Evolutionary conservation across 2,888 invertebrate species (phyloP), one percentile per base, ranked within the genome.

Genomic region (Bombylius discolor): DNA sequence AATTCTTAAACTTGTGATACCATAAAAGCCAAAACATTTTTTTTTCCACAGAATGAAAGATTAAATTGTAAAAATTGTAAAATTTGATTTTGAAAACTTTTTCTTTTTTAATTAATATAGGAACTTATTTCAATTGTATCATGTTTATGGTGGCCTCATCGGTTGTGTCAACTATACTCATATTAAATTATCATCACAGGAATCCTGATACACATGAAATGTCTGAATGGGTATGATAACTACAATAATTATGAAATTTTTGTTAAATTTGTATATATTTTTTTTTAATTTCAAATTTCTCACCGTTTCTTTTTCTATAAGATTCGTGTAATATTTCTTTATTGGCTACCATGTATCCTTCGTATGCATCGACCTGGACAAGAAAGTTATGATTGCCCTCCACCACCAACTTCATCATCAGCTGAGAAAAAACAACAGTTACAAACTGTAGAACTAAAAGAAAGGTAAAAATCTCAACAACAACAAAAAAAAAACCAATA

Each of bases 121-220:
- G 89, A 76, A 95, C 95, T 66, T 96, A 96, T 80, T 97, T 97
- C 83, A 96, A 96, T 81, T 95, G 95, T 80, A 96, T 96, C 79
- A 97, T 97, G 97, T 93, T 96, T 79, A 96, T 96, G 95, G 95
- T 96, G 78, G 95, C 96, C 68, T 91, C 95, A 69, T 96, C 96
- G 65, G 95, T 97, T 74, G 93, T 96, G 71, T 93, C 94, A 75
- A 97, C 96, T 63, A 96, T 97, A 72, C 87, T 96, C 70, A 95
- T 97, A 75, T 84, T 97, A 70, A 97, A 96, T 80, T 96, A 94
- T 79, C 96, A 97, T 78, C 95, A 96, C 79, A 84, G 96, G 71
- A 93, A 92, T 76, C 84, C 95, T 67, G 94, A 96, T 77, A 95
- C 94, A 65, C 95, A 96, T 78, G 89, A 89, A 77, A 95, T 97